These are phyloP conservation scores for Brachionus koreanus DNA, from an alignment of 1,140 invertebrate genomes.

Conservation along the genomic window DNA sequence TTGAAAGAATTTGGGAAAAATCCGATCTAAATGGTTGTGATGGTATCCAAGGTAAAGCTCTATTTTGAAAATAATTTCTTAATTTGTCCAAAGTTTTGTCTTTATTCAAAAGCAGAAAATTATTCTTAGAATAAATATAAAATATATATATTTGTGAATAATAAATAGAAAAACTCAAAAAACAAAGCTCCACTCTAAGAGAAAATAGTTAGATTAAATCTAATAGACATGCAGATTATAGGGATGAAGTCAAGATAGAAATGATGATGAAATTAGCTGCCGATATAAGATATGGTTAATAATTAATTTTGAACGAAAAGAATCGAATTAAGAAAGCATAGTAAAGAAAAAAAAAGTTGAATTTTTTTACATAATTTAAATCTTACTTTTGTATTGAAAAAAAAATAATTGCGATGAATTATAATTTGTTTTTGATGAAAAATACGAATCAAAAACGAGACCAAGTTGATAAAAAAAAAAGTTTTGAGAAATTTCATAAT, in stretches of 20 bases:
- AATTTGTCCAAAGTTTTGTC: slow-evolving; percentile 1
- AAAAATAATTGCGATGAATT: slow-evolving; percentile 4
- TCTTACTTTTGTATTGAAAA: neutral
- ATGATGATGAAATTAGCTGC: neutral
- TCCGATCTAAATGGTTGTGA: neutral
- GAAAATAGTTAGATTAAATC: neutral
- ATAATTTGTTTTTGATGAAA: neutral
- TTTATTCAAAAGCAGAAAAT: neutral
- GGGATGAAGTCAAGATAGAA: neutral
- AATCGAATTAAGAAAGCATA: neutral
- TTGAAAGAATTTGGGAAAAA: neutral
- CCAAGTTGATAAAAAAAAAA: slow-evolving; percentile 3
- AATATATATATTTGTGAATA: too few relatives aligned
- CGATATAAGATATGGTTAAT: neutral
- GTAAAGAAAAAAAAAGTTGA: neutral
- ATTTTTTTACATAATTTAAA: slow-evolving; percentile 7
- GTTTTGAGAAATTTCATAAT: neutral
- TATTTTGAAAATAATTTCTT: neutral
- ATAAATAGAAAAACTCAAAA: neutral
- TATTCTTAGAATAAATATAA: neutral
- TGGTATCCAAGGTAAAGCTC: neutral
- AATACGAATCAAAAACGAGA: neutral
- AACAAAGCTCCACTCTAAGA: neutral
- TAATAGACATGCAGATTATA: neutral
- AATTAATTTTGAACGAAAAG: neutral